phyloP scores from a whole-genome alignment of 1,140 invertebrate species.

The Mactra quadrangularis region DNA sequence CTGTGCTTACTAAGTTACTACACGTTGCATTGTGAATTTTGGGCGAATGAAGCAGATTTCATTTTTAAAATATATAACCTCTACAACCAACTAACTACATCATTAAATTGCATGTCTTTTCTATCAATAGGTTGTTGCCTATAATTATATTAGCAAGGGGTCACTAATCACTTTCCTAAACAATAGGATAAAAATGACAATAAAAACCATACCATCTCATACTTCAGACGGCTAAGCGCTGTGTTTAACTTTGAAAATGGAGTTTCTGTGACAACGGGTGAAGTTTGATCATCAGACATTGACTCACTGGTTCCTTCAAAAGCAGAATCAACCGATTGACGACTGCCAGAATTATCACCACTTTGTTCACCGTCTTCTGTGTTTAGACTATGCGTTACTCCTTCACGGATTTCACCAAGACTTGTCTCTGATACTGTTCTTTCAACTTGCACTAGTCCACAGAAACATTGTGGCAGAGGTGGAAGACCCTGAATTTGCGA shows the following conservation, averaged over 20 bases:
- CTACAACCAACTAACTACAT: too few species aligned
- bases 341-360: background rate
- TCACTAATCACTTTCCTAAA: too few species aligned
- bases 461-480: conserved; percentile 58
- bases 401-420: conserved; percentile 46
- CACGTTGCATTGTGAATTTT: too few species aligned
- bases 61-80: too few species aligned
- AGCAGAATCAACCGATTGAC: background rate
- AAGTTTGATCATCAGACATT: background rate
- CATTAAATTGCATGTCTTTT: too few species aligned
- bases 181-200: too few species aligned
- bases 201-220: conserved; percentile 52
- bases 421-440: conserved; percentile 58
- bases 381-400: conserved; percentile 38
- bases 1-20: too few species aligned
- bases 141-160: too few species aligned
- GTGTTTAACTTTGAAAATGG: conserved; percentile 31
- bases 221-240: conserved; percentile 22
- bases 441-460: conserved; percentile 43
- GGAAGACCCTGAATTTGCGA: conserved; percentile 56
- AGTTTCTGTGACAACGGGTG: conserved; percentile 10
- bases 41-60: too few species aligned
- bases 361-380: background rate
- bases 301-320: background rate
- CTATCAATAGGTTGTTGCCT: too few species aligned